phyloP scores from a whole-genome alignment of 2,888 invertebrate species.

The Palloptera scutellata region DNA sequence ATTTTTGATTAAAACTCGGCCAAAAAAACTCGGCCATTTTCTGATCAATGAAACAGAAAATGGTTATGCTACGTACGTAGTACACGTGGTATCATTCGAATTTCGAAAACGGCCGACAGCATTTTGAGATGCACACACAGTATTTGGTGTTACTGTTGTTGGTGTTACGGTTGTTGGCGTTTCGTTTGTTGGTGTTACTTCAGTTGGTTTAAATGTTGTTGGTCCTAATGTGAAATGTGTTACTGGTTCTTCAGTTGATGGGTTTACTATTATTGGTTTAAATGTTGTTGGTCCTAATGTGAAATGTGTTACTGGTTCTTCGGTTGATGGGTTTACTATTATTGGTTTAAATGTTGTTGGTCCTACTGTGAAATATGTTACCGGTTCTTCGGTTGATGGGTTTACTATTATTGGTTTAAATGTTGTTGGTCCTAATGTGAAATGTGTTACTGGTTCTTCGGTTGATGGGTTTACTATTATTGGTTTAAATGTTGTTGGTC shows the following conservation, averaged over 20 bases:
- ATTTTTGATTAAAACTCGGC: background rate
- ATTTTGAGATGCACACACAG: slow-evolving; percentile 20
- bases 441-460: no score
- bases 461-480: no score
- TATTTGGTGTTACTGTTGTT: slow-evolving; percentile 13
- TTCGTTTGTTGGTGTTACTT: slow-evolving; percentile 8
- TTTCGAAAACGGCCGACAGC: slow-evolving; percentile 44
- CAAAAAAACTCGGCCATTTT: no score
- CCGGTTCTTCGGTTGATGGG: background rate
- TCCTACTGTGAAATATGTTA: background rate
- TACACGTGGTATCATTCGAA: slow-evolving; percentile 47
- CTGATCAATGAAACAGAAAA: background rate
- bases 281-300: no score
- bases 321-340: no score
- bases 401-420: no score
- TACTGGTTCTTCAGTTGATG: background rate
- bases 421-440: no score
- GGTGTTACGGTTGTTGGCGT: slow-evolving; percentile 4
- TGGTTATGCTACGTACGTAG: slow-evolving; percentile 39
- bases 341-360: slow-evolving; percentile 10
- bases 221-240: no score
- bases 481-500: slow-evolving; percentile 13
- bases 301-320: no score
- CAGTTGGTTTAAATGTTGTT: slow-evolving; percentile 10
- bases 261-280: no score